Base-by-base conservation (phyloP, 2,113 vertebrate genomes). In the Brevimyrus niger region DNA sequence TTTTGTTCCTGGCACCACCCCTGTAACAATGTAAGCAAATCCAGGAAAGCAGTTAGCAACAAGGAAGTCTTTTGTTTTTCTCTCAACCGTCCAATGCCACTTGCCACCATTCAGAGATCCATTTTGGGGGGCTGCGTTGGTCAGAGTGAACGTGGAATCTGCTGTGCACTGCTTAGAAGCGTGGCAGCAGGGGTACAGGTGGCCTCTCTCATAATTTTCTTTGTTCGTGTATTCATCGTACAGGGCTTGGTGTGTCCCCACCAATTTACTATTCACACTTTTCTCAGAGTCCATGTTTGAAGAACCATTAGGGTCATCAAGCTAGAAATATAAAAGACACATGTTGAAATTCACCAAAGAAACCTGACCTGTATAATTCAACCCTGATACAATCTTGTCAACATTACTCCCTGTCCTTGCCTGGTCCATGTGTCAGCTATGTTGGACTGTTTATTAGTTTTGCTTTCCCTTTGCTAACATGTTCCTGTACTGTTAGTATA, bases 101-200 rank as follows among this genome's bases (percentile, higher is more conserved):
- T 86, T 23, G 7, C 46, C 82, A 1, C 4, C 13, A 61, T 90
- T 90, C 4, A 90, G 58, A 23, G 23, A 35, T 1, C 0, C 4
- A 38, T 87, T 0, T 51, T 89, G 90, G 21, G 90, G 90, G 10
- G 83, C 90, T 0, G 88, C 88, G 38, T 90, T 90, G 80, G 90
- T 90, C 58, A 90, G 88, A 15, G 88, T 90, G 87, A 61, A 90
- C 5, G 88, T 90, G 61, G 88, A 65, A 6, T 76, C 4, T 11
- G 7, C 8, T 21, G 51, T 46, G 48, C 9, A 42, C 23, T 86
- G 17, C 8, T 47, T 0, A 55, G 2, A 35, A 13, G 88, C 42
- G 35, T 89, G 90, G 46, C 8, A 90, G 48, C 89, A 38, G 13
- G 90, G 90, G 44, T 42, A 55, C 35, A 90, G 83, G 47, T 90